These are phyloP conservation scores for Julus scanicus DNA, from an alignment of 2,888 invertebrate species.

Conservation along the genomic window DNA sequence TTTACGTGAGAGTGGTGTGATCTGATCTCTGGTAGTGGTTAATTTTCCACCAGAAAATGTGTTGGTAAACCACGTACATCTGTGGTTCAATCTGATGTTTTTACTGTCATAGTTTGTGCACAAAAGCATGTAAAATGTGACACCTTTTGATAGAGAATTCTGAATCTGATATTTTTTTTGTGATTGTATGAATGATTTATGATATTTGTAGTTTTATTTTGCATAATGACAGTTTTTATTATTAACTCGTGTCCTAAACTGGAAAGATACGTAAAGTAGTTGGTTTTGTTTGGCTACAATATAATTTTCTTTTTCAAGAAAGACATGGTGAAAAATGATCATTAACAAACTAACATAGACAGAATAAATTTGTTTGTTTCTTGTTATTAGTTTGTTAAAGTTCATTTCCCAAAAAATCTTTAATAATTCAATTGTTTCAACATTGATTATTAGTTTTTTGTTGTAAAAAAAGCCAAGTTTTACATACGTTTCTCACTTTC, in stretches of 20 bases:
- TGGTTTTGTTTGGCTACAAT: not conserved
- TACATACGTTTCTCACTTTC: no score
- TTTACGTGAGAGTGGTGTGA: conserved; percentile 38
- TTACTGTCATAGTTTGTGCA: not conserved
- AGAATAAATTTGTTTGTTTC: no score
- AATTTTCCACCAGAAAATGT: not conserved
- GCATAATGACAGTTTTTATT: not conserved
- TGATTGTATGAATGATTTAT: not conserved
- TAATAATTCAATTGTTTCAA: not conserved
- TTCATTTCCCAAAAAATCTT: no score
- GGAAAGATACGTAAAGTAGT: not conserved
- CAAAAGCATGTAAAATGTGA: not conserved
- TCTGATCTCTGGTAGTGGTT: not conserved
- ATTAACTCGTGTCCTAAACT: not conserved
- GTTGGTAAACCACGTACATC: not conserved
- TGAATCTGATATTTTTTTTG: not conserved
- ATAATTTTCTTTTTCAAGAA: no score
- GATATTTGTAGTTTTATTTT: not conserved
- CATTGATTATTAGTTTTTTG: not conserved
- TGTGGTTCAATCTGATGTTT: not conserved
- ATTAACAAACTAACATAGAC: no score
- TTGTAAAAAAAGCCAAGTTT: not conserved
- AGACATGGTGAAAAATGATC: no score
- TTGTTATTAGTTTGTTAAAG: no score
- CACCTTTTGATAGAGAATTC: not conserved